Evolutionary conservation across 2,113 vertebrate species (phyloP), one percentile per base, ranked within the genome.

Genomic region (Nettapus auritus): DNA sequence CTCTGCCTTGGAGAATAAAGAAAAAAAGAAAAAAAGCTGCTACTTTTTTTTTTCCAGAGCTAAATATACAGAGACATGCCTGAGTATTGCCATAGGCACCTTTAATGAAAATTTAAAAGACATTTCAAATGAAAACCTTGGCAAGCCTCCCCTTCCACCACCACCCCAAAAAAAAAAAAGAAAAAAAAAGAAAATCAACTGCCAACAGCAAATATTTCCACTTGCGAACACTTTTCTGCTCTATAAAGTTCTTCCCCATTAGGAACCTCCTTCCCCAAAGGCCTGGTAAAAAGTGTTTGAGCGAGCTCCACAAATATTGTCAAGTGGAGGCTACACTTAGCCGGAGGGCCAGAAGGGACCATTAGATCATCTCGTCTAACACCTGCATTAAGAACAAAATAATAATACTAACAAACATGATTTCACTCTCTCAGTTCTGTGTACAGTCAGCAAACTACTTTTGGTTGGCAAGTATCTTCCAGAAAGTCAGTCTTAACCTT

Each of bases 281-380:
- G 95, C 82, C 93, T 89, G 79, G 75, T 96, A 94, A 95, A 95
- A 96, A 94, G 38, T 29, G 46, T 88, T 91, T 91, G 55, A 92
- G 85, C 86, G 56, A 74, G 66, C 68, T 88, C 85, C 21, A 8
- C 63, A 82, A 86, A 86, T 74, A 94, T 55, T 81, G 82, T 86
- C 44, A 67, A 86, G 68, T 63, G 60, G 67, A 95, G 87, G 71
- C 33, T 94, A 79, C 11, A 28, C 73, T 95, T 86, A 57, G 82
- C 90, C 80, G 73, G 57, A 21, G 26, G 80, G 85, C 69, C 96
- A 93, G 71, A 94, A 93, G 90, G 75, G 95, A 94, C 84, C 87
- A 92, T 96, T 94, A 95, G 96, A 96, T 96, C 85, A 97, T 96
- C 91, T 70, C 67, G 86, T 95, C 67, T 70, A 94, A 90, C 93